Percentiles rank a stretch among this genome's conserved stretches.
Evolutionary conservation across 2,113 vertebrate species (phyloP).

Genomic region (Neodon shergylaensis): DNA sequence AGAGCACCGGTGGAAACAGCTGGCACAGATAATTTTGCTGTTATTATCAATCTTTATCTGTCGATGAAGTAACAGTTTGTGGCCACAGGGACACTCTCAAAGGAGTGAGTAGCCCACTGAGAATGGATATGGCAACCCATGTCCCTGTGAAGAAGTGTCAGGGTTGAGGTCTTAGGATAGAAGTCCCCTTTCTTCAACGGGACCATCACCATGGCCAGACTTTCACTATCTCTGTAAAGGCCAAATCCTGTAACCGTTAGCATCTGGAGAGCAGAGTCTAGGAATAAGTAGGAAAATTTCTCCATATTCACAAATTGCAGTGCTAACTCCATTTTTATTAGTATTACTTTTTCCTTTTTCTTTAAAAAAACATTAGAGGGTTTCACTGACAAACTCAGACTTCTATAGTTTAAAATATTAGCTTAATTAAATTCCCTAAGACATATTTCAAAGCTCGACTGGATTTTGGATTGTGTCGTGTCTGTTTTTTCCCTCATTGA

Average conservation of each 20-base stretch:
- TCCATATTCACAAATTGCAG: neutral
- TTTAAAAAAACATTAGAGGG: neutral
- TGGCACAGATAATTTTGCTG: neutral
- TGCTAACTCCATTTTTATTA: neutral
- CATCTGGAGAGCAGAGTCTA: neutral
- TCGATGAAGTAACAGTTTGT: neutral
- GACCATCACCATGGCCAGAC: neutral
- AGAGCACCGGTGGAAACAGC: neutral
- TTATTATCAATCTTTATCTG: neutral
- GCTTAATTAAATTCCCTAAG: slow-evolving; percentile 28
- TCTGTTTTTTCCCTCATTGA: neutral
- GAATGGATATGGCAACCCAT: neutral
- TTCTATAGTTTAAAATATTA: slow-evolving; percentile 29
- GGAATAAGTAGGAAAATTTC: neutral
- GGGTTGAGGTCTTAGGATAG: slow-evolving; percentile 30
- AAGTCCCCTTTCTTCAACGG: neutral
- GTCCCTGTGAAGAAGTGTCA: neutral
- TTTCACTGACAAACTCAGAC: neutral
- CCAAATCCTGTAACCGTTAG: neutral
- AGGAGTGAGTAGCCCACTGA: slow-evolving; percentile 15
- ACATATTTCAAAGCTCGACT: neutral
- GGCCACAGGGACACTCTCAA: slow-evolving; percentile 23
- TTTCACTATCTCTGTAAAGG: neutral
- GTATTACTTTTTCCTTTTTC: neutral
- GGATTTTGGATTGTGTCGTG: neutral